phyloP scores from a whole-genome alignment of 2,797 vertebrate genomes.

The Falco rusticolus region DNA sequence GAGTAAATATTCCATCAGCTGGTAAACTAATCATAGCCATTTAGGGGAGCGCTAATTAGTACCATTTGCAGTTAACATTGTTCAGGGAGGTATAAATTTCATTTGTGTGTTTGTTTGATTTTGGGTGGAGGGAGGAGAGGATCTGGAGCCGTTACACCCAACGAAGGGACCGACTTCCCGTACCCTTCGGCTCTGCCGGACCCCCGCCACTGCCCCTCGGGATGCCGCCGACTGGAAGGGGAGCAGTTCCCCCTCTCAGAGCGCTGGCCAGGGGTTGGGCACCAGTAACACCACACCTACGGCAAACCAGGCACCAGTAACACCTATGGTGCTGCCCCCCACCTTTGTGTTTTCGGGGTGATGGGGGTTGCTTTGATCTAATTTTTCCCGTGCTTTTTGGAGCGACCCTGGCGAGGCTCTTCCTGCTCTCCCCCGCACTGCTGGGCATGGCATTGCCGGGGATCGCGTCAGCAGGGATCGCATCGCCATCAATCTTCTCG shows the following conservation, averaged over 20 bases:
- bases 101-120: background rate
- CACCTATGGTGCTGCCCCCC: background rate
- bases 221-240: background rate
- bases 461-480: background rate
- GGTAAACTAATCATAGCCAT: background rate
- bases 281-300: fast-evolving
- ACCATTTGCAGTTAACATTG: background rate
- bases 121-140: background rate
- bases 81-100: background rate
- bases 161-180: background rate
- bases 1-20: slow-evolving; percentile 14
- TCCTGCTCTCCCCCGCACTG: background rate
- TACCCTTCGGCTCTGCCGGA: background rate
- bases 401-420: background rate
- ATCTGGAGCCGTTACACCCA: background rate
- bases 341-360: background rate
- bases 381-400: background rate
- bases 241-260: background rate
- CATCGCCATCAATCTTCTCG: background rate
- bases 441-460: no score
- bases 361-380: background rate
- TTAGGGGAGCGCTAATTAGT: background rate
- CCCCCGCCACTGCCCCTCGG: fast-evolving
- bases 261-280: fast-evolving
- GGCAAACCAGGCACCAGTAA: no score